Base-by-base conservation (phyloP, 2,888 invertebrate species). In the Drosophila gaucha region DNA sequence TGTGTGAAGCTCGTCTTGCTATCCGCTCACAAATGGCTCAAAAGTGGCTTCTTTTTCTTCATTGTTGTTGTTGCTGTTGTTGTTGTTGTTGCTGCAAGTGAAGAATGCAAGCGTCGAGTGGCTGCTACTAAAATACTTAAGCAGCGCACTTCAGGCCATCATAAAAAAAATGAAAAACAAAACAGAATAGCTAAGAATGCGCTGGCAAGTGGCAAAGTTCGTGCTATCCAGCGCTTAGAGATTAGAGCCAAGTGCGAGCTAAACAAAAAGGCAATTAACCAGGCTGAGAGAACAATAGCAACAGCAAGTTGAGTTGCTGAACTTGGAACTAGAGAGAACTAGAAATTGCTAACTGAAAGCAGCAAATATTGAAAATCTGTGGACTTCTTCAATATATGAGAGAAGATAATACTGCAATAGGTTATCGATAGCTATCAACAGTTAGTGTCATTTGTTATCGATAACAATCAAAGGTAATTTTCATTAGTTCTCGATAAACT, bases 121-220 rank as follows among this genome's bases (percentile, higher is more conserved):
- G 78, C 78, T 80, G 78, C 80, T 78, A 76, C 77, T 79, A 80
- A 79, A 68, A 77, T 84, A 84, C 80, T 82, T 80, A 67, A 82
- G 78, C 80, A 78, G 75, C 75, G 60, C 82, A 78, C 82, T 82
- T 86, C 69, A 74, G 67, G 67, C 69, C 78, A 55, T 55, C 86
- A 80, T 74, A 78, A 69, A 80, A 20, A 20, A 12, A 41, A 41
- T 10, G 2, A 10, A 26, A 41, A 26, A 26, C 46, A 46, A 46
- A 77, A 86, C 70, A 59, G 49, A 74, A 67, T 71, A 51, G 72
- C 50, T 74, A 86, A 82, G 80, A 82, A 82, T 84, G 86, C 64
- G 85, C 86, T 80, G 80, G 80, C 87, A 82, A 82, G 80, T 82
- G 80, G 86, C 86, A 78, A 74, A 80, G 80, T 82, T 82, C 80